A percentile compares a stretch with the other conserved stretches of the same genome.
These are phyloP conservation scores for Manduca sexta DNA, from an alignment of 1,140 invertebrate species.

Conservation along the genomic window DNA sequence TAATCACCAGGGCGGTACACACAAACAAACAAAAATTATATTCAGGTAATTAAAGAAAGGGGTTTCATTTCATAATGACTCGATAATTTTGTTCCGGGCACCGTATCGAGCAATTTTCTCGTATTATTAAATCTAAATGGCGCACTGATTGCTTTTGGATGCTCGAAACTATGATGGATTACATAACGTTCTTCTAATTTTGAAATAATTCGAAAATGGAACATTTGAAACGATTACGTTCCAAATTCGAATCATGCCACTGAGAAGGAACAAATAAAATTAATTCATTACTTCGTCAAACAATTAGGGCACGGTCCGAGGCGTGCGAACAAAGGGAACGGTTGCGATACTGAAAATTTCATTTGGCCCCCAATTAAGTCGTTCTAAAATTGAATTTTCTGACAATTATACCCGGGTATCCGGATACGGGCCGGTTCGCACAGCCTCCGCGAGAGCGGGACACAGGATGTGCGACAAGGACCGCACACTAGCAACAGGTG, in stretches of 20 bases:
- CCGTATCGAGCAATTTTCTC: conserved; percentile 55
- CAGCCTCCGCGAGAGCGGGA: conserved; percentile 37
- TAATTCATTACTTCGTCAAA: conserved; percentile 57
- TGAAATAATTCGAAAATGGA: conserved; percentile 20
- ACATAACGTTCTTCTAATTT: conserved; percentile 33
- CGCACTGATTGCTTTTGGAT: conserved; percentile 44
- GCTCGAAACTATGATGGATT: conserved; percentile 49
- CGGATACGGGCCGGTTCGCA: conserved; percentile 58
- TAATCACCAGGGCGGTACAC: conserved; percentile 55
- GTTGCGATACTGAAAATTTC: conserved; percentile 55
- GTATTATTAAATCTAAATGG: conserved; percentile 58
- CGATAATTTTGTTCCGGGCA: conserved; percentile 55
- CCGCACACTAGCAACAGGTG: conserved; percentile 54
- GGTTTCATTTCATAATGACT: conserved; percentile 64
- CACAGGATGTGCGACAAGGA: conserved; percentile 25
- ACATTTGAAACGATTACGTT: conserved; percentile 9
- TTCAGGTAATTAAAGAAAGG: conserved; percentile 68
- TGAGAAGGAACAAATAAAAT: conserved; percentile 17
- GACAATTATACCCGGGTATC: conserved; percentile 62
- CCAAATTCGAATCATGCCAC: conserved; percentile 1
- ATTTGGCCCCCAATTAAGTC: conserved; percentile 59
- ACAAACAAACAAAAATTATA: conserved; percentile 67
- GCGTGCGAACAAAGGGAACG: conserved; percentile 49
- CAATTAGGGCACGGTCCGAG: conserved; percentile 48
- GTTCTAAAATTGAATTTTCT: conserved; percentile 63